phyloP scores from a whole-genome alignment of 2,113 vertebrate species.

The Melanerpes formicivorus region DNA sequence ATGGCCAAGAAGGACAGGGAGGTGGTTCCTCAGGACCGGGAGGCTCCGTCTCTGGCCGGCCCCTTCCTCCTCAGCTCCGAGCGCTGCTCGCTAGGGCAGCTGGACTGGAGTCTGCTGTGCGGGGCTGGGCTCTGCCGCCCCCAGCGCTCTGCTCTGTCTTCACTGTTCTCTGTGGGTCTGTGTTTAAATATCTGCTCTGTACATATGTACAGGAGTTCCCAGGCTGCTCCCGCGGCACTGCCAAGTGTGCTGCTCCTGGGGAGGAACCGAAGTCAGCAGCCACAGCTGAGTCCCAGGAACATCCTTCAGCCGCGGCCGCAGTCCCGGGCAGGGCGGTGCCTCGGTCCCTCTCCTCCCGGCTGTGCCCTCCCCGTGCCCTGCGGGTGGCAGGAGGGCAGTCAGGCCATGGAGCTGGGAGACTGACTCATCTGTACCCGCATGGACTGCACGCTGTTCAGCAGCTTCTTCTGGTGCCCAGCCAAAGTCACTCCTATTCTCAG shows the following conservation, averaged over 20 bases:
- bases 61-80: conserved; percentile 48
- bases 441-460: conserved; percentile 94
- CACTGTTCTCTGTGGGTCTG: background rate
- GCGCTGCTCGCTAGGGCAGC: conserved; percentile 56
- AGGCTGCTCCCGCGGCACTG: conserved; percentile 61
- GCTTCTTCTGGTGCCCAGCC: conserved; percentile 99
- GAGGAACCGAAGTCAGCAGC: conserved; percentile 65
- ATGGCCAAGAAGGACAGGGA: conserved; percentile 66
- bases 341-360: conserved; percentile 50
- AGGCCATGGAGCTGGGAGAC: conserved; percentile 91
- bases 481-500: conserved; percentile 98
- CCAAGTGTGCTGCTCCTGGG: conserved; percentile 71
- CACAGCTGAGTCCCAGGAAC: conserved; percentile 55
- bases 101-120: conserved; percentile 57
- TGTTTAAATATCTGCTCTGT: conserved; percentile 68
- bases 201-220: conserved; percentile 70
- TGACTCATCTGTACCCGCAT: conserved; percentile 97
- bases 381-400: conserved; percentile 67
- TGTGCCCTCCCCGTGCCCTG: conserved; percentile 67
- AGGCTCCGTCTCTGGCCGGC: conserved; percentile 12
- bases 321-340: conserved; percentile 38
- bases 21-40: conserved; percentile 7
- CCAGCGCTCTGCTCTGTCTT: conserved; percentile 60
- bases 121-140: conserved; percentile 48
- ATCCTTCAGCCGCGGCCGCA: background rate